Evolutionary conservation across 2,797 vertebrate genomes (phyloP).

Genomic region (Phoebastria nigripes): DNA sequence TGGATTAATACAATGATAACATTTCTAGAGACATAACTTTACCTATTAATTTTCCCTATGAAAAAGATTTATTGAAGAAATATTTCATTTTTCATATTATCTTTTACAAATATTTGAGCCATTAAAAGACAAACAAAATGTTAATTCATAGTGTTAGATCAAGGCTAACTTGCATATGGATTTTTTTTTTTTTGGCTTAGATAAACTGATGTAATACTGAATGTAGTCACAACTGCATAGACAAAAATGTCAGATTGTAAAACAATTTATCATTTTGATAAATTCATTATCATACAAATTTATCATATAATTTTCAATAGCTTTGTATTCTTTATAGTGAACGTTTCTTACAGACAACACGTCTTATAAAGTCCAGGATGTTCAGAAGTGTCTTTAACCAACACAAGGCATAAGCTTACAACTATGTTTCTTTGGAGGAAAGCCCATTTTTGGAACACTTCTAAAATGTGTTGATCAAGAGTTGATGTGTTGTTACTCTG

Average conservation of each 20-base stretch:
- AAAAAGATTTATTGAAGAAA: neutral
- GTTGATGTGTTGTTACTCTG: neutral
- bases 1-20: neutral
- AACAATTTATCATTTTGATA: neutral
- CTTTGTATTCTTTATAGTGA: neutral
- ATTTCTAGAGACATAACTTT: neutral
- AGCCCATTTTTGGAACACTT: neutral
- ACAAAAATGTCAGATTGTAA: neutral
- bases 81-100: neutral
- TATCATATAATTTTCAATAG: neutral
- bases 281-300: neutral
- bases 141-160: neutral
- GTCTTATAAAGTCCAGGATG: neutral
- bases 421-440: neutral
- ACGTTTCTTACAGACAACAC: neutral
- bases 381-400: neutral
- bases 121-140: neutral
- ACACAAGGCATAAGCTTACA: fast-evolving
- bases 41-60: neutral
- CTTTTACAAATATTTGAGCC: neutral
- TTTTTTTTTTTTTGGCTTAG: neutral
- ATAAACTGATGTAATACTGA: neutral
- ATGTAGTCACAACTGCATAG: neutral
- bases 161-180: neutral
- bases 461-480: neutral